Base-by-base conservation (phyloP, 2,113 vertebrate species). In the Spilogale gracilis region DNA sequence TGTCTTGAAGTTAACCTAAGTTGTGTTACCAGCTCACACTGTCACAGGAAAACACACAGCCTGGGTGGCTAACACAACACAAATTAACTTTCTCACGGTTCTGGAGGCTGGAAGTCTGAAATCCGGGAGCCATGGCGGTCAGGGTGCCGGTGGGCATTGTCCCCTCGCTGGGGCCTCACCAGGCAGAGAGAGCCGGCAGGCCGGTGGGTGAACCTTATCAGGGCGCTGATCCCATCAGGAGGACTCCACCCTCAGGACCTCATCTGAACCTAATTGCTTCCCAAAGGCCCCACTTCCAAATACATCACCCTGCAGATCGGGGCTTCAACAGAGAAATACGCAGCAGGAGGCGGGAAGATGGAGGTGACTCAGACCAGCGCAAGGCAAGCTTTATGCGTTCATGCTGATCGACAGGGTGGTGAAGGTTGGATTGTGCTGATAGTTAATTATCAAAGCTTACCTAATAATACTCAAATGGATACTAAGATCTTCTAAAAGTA, bases 1-100 rank as follows among this genome's bases (percentile, higher is more conserved):
- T 84, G 56, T 63, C 94, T 96, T 48, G 54, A 86, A 74, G 43
- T 63, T 69, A 95, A 91, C 65, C 3, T 74, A 94, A 81, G 74
- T 23, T 74, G 45, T 45, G n/a, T 83, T 95, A 95, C 63, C 52
- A 67, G 38, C 82, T 58, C 92, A 79, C 67, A 32, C n/a, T 92
- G 48, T 76, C 43, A 27, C 38, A 52, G 95, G 27, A 94, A 89
- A 89, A 74, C 16, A 18, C 20, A 74, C 8, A 92, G 60, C 87
- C 43, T 16, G 5, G 4, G 18, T 52, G 73, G 13, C 17, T 89
- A 71, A 63, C 30, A 60, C 25, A 71, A 78, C 38, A 89, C 27
- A 48, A 87, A 43, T 67, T 50, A 63, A 89, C 54, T 73, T 94
- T 79, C 56, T 94, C 79, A 80, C 9, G 6, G 14, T 71, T 96